A percentile compares a stretch with the other conserved stretches of the same genome.
These are phyloP conservation scores for Automeris io DNA, from an alignment of 2,888 invertebrate species.

Conservation along the genomic window DNA sequence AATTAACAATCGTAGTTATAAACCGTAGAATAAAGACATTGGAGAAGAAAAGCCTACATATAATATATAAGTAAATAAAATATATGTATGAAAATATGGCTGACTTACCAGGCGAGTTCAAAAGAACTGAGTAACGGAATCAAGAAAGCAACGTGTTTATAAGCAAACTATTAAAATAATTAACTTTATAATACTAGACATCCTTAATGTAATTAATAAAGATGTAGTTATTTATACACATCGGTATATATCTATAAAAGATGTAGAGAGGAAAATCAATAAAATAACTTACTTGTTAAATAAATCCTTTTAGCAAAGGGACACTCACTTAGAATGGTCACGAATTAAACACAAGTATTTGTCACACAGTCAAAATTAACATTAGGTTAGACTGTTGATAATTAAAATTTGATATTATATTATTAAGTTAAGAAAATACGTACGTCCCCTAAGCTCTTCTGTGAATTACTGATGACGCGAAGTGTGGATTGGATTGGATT, in stretches of 20 bases:
- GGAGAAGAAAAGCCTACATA: no score
- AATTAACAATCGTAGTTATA: no score
- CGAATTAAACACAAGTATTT: slow-evolving; percentile 31
- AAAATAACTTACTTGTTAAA: slow-evolving; percentile 36
- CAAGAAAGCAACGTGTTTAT: slow-evolving; percentile 45
- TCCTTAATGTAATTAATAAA: background rate
- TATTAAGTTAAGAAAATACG: slow-evolving; percentile 24
- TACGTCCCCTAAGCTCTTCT: slow-evolving; percentile 24
- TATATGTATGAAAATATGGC: slow-evolving; percentile 19
- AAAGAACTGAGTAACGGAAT: slow-evolving; percentile 63
- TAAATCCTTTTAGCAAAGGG: slow-evolving; percentile 30
- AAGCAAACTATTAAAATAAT: slow-evolving; percentile 12
- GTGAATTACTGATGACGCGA: slow-evolving; percentile 47
- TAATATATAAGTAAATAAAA: no score
- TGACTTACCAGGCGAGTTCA: slow-evolving; percentile 47
- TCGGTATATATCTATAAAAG: slow-evolving; percentile 1
- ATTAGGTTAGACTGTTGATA: slow-evolving; percentile 30
- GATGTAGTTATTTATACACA: slow-evolving; percentile 6
- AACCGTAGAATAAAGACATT: no score
- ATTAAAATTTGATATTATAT: slow-evolving; percentile 17
- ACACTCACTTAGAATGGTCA: slow-evolving; percentile 24
- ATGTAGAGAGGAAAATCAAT: slow-evolving; percentile 36
- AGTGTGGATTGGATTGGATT: slow-evolving; percentile 18
- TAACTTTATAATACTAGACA: background rate
- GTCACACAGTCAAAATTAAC: slow-evolving; percentile 33